Base-by-base conservation (phyloP, 2,113 vertebrate species). In the Myiozetetes cayanensis region DNA sequence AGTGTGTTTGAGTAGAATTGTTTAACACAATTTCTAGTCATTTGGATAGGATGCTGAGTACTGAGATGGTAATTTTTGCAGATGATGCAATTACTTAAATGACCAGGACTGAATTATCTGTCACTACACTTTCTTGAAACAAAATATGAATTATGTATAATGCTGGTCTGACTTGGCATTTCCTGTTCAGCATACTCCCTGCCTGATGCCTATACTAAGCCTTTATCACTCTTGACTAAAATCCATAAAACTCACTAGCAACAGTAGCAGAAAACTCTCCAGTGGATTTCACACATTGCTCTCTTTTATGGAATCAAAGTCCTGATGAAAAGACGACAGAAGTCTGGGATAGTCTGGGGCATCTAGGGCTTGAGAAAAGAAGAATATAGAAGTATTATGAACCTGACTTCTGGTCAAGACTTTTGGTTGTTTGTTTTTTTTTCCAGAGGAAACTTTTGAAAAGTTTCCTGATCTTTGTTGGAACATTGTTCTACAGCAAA, bases 31-130 rank as follows among this genome's bases (percentile, higher is more conserved):
- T 91, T 91, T 67, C 67, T 47, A 95, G 62, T 73, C 46, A 90
- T 83, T 89, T 76, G 35, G 49, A 49, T 68, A 81, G 6, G 66
- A 92, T 79, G 74, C 33, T 65, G 31, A 80, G 75, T 67, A 89
- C 62, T 43, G 66, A 95, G 49, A 96, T 85, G 55, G 50, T 35
- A 93, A 85, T 76, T 91, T 83, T 87, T 96, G 84, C 81, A 91
- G 84, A 96, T 91, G 89, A 94, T 87, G 75, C 58, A 94, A 93
- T 95, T 94, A 82, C 91, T 91, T 94, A 94, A 90, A 85, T 61
- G 85, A 72, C 70, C 58, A 70, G 46, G 49, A 76, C 65, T 76
- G 66, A 92, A 95, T 92, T 87, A 85, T 68, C 73, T 96, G 77
- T 90, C 95, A 79, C 53, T 89, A 85, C 31, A 15, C 37, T 70